phyloP scores from a whole-genome alignment of 2,888 invertebrate genomes.

The Watsonalla binaria region DNA sequence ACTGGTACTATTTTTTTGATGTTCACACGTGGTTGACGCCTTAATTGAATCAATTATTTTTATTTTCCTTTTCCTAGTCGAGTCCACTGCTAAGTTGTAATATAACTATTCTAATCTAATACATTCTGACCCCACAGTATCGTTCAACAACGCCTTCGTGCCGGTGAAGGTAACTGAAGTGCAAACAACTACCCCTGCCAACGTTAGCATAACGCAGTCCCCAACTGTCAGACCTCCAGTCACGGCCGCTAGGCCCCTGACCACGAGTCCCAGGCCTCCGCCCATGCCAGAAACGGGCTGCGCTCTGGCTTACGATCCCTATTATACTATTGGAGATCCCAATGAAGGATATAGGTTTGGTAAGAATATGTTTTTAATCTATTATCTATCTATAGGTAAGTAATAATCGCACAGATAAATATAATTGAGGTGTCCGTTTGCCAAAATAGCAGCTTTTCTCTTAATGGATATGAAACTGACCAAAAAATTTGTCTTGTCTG shows the following conservation, averaged over 20 bases:
- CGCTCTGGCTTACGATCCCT: slow-evolving; percentile 71
- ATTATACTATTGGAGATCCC: slow-evolving; percentile 68
- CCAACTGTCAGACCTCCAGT: slow-evolving; percentile 4
- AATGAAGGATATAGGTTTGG: slow-evolving; percentile 81
- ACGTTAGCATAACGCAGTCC: slow-evolving; percentile 7
- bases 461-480: no score
- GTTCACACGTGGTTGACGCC: no score
- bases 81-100: no score
- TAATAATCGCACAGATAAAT: no score
- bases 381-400: no score
- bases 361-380: slow-evolving; percentile 35
- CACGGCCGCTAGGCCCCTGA: slow-evolving; percentile 7
- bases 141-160: neutral
- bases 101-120: no score
- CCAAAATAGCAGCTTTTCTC: no score
- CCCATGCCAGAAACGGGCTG: slow-evolving; percentile 66
- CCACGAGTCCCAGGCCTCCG: slow-evolving; percentile 45
- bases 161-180: neutral
- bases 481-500: neutral
- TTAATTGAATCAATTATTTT: no score
- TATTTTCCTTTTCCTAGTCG: no score
- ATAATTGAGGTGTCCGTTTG: no score
- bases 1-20: no score
- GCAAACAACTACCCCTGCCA: slow-evolving; percentile 10
- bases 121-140: neutral